phyloP scores from a whole-genome alignment of 2,888 invertebrate species.

The Griposia aprilina region DNA sequence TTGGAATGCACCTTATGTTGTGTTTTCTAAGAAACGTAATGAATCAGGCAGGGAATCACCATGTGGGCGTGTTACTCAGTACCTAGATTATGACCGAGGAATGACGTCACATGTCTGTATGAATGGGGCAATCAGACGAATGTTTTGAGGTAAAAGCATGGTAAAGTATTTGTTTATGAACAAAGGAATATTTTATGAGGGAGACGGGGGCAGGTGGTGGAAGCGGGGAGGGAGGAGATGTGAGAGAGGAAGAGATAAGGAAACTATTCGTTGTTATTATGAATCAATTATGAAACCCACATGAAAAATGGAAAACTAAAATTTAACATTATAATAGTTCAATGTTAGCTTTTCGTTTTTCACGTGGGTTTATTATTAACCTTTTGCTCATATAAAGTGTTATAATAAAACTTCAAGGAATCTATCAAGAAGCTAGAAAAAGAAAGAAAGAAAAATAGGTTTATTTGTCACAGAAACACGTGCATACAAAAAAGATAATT shows the following conservation, averaged over 20 bases:
- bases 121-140: constrained; percentile 24
- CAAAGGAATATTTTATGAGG: not conserved
- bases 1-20: not conserved
- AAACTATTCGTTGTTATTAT: not conserved
- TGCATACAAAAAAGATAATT: no score
- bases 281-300: no score
- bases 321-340: not conserved
- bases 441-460: no score
- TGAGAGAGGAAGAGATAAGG: not conserved
- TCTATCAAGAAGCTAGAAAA: not conserved
- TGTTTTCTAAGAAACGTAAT: constrained; percentile 39
- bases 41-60: constrained; percentile 43
- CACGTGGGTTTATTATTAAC: rapidly evolving
- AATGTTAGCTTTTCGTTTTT: not conserved
- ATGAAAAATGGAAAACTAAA: no score
- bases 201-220: no score
- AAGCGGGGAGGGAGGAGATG: no score
- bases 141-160: not conserved
- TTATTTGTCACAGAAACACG: no score
- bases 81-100: constrained; percentile 23
- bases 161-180: not conserved
- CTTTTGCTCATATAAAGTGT: no score
- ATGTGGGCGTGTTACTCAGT: constrained; percentile 37
- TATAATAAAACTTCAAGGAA: not conserved
- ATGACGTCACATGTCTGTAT: constrained; percentile 13